Percentiles rank a stretch among this genome's conserved stretches.
Evolutionary conservation across 2,113 vertebrate species (phyloP).

Genomic region (Chlamydotis undulata): DNA sequence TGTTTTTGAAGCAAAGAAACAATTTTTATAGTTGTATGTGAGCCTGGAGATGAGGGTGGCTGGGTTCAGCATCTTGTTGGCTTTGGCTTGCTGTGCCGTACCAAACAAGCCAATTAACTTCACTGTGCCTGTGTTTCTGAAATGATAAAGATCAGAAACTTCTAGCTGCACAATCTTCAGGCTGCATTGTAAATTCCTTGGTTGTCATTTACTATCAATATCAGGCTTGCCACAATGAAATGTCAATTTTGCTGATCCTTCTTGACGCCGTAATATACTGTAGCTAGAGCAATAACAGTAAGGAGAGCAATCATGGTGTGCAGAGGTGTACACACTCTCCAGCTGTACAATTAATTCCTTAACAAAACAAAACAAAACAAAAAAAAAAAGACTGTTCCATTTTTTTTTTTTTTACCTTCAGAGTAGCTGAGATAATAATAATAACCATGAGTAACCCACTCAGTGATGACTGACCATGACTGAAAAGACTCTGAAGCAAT

Average conservation of each 20-base stretch:
- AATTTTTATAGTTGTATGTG: neutral
- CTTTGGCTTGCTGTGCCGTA: neutral
- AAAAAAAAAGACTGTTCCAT: neutral
- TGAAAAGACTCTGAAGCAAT: neutral
- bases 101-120: neutral
- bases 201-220: neutral
- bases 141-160: neutral
- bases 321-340: neutral
- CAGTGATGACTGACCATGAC: too few species aligned
- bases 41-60: neutral
- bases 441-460: neutral
- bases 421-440: neutral
- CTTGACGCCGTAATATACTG: neutral
- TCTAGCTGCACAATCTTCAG: neutral
- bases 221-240: neutral
- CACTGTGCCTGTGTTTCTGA: neutral
- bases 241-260: neutral
- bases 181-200: neutral
- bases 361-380: neutral
- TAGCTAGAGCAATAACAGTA: neutral
- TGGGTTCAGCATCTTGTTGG: neutral
- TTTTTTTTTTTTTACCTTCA: neutral
- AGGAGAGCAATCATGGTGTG: neutral
- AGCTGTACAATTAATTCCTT: neutral
- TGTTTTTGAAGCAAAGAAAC: neutral